These are phyloP conservation scores for Cosmorhoe ocellata DNA, from an alignment of 2,888 invertebrate genomes.

Conservation along the genomic window DNA sequence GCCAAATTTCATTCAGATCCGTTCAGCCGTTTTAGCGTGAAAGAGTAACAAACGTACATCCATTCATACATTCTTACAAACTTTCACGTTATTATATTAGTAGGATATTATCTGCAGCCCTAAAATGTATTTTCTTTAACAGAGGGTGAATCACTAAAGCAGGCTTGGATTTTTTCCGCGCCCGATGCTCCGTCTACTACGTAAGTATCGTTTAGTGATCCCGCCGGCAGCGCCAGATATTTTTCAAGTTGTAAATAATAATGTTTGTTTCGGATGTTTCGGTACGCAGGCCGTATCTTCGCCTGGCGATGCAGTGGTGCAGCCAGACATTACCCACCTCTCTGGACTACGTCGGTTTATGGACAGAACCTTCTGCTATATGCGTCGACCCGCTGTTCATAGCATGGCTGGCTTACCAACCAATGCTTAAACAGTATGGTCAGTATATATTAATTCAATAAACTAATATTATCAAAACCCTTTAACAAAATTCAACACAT, in stretches of 20 bases:
- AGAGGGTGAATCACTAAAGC: constrained; percentile 51
- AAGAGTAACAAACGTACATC: no score
- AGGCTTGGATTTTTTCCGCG: constrained; percentile 70
- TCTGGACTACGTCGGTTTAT: constrained; percentile 59
- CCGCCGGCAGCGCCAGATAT: neutral
- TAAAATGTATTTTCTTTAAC: constrained; percentile 1
- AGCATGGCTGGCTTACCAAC: constrained; percentile 84
- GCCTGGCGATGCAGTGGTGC: constrained; percentile 58
- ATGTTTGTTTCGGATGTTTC: no score
- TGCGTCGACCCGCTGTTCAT: constrained; percentile 85
- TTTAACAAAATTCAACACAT: no score
- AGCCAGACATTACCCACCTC: constrained; percentile 27
- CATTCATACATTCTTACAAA: no score
- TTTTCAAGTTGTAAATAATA: no score
- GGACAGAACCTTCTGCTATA: constrained; percentile 57
- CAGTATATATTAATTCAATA: constrained; percentile 6
- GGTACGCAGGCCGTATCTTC: constrained; percentile 54
- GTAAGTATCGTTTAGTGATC: constrained; percentile 47
- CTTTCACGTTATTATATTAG: no score
- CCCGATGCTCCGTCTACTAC: constrained; percentile 56
- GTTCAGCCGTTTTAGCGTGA: no score
- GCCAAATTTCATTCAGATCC: no score
- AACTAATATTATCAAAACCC: no score
- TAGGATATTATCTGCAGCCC: no score
- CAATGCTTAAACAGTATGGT: constrained; percentile 45